phyloP scores from a whole-genome alignment of 2,797 vertebrate genomes.

The Gymnodraco acuticeps region DNA sequence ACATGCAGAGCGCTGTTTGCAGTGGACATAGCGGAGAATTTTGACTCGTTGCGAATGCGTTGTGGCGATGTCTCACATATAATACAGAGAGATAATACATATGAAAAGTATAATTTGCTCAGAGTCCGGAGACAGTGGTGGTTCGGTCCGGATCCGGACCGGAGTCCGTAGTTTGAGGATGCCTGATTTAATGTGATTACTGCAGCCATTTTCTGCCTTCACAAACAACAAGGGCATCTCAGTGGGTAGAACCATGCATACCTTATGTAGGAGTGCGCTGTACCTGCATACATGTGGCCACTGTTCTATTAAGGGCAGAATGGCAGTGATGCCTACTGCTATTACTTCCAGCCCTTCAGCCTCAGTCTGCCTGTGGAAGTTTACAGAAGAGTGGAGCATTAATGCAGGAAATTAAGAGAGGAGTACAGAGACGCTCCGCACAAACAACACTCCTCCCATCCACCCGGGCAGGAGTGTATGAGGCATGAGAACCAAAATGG shows the following conservation, averaged over 20 bases:
- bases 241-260: conserved; percentile 11
- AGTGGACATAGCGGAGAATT: too few relatives aligned
- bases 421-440: conserved; percentile 18
- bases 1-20: too few relatives aligned
- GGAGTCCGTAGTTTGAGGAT: too few relatives aligned
- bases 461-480: conserved; percentile 42
- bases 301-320: conserved; percentile 49
- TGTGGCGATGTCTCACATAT: too few relatives aligned
- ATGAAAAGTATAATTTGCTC: too few relatives aligned
- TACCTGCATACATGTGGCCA: conserved; percentile 41
- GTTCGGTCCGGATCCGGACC: too few relatives aligned
- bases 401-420: conserved; percentile 33
- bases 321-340: conserved; percentile 36
- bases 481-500: conserved; percentile 42
- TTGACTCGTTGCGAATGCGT: too few relatives aligned
- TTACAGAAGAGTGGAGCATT: conserved; percentile 41
- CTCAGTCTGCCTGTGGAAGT: conserved; percentile 44
- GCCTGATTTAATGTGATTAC: conserved; percentile 29
- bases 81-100: too few relatives aligned
- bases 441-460: conserved; percentile 37
- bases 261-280: conserved; percentile 5
- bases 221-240: conserved; percentile 17
- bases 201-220: conserved; percentile 15
- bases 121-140: too few relatives aligned
- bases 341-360: conserved; percentile 46